Base-by-base conservation (phyloP, 2,888 invertebrate species). In the Agonopterix arenella region DNA sequence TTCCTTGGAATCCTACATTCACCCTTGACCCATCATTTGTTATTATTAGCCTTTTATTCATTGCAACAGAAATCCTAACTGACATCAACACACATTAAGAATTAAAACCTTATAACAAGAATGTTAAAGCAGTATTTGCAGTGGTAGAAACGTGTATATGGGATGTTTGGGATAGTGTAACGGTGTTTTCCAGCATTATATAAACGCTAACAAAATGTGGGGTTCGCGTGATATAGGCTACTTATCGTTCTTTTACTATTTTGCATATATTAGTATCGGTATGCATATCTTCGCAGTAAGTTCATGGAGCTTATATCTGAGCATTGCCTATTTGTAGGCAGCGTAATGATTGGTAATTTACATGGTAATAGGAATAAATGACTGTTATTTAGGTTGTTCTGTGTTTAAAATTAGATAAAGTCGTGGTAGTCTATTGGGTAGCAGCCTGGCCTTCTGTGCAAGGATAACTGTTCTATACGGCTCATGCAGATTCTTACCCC, bases 181-280 rank as follows among this genome's bases (percentile, higher is more conserved):
- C 54, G 1, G 5, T 28, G 28, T 66, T 40, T 74, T 55, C 64
- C 69, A 66, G 64, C 65, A 65, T 76, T 79, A 80, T 83, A 80
- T 83, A 78, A 82, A 84, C 82, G 82, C 68, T 82, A 83, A 84
- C 84, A 82, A 85, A 88, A 88, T 86, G 86, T 80, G 65, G 70
- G 74, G 72, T 78, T 88, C 73, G 86, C 86, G 86, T 88, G 86
- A 75, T 78, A 73, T 69, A 65, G 63, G 61, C 68, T 79, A 85
- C 80, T 86, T 86, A 84, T 69, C 73, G 71, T 77, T 71, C 68
- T 73, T 74, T 75, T 72, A 76, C 76, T 84, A 83, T 83, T 88
- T 85, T 84, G 86, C 86, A 86, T 86, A 84, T 75, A 83, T 85
- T 82, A 84, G 69, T 61, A 66, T 63, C 58, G 62, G 59, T 67